Evolutionary conservation across 1,140 invertebrate species (phyloP), one percentile per base, ranked within the genome.

Genomic region (Zaprionus nigranus): DNA sequence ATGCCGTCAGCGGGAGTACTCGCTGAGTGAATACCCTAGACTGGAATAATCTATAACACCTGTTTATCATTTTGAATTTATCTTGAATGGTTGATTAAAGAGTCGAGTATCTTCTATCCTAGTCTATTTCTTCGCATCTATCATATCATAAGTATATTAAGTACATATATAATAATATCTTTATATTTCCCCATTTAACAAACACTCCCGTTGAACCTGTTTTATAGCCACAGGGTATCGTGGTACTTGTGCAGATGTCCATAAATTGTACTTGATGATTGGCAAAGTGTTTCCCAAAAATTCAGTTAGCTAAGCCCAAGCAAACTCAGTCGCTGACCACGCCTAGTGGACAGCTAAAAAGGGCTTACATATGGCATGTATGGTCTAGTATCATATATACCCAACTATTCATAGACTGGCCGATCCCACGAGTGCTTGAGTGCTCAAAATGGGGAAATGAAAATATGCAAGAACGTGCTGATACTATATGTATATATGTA

Each of bases 391-490:
- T n/a, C n/a, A n/a, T 24, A 22, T 24, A 51, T 51, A 24, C 9
- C 11, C 9, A 17, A 51, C 20, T 51, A 51, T 51, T 24, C 46
- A 51, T 24, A 51, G 46, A 51, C 17, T 3, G 9, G 17, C 15
- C 15, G 38, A 15, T 15, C 38, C 2, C 15, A 43, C 17, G 46
- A 22, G 46, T 51, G 46, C 6, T 22, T 7, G 22, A 51, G 20
- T 51, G 46, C 20, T 13, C 12, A 20, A 51, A 51, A 51, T 51
- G 22, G 46, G 46, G 46, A 51, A 51, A 24, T 51, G 46, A 51
- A 49, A 22, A 3, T 49, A 22, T 12, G 17, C 46, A 49, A 17
- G 11, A 49, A 24, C 46, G 5, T 20, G 46, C 46, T 22, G 12
- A 24, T 24, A 22, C 46, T 51, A 22, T 51, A 51, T 15, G 24